Evolutionary conservation across 2,888 invertebrate genomes (phyloP), one percentile per base, ranked within the genome.

Genomic region (Eilema caniola): DNA sequence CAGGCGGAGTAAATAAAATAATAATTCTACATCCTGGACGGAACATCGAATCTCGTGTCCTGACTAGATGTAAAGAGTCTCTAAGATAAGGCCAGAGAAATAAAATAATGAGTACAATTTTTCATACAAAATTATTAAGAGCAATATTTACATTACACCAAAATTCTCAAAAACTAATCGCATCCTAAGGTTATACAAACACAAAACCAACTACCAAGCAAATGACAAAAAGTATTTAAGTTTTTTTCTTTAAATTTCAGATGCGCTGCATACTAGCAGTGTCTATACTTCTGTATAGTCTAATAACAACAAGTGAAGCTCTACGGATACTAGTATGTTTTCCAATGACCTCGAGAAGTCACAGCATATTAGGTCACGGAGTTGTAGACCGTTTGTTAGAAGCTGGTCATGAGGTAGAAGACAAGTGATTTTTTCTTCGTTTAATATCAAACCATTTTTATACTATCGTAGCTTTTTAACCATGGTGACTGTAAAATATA

Each of bases 391-490:
- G 87, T 57, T 73, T 92, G 7, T 74, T 91, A 20, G 84, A 86
- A 68, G 90, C 88, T 67, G 90, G 90, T 0, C 92, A 92, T 80
- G 90, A 92, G 85, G 91, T 90, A 69, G 28, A n/a, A 53, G n/a
- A 8, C 10, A 53, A 53, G n/a, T n/a, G 5, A 53, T n/a, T 53
- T 47, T 20, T 5, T 12, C 12, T 12, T 37, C 37, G 12, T 28
- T 28, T 28, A n/a, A n/a, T n/a, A 28, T 28, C 28, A 28, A 4
- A 28, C 28, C 28, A 28, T 37, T 37, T 12, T 12, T 16, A 41
- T 41, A 14, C 41, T 16, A 41, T 41, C 4, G 16, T 41, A 41
- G 14, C 41, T 14, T 41, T 3, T 41, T 41, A n/a, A 10, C 8
- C 20, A 53, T n/a, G 53, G 10, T n/a, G 53, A 53, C 53, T n/a